Base-by-base conservation (phyloP, 2,888 invertebrate genomes). In the Drosophila anomalipes region DNA sequence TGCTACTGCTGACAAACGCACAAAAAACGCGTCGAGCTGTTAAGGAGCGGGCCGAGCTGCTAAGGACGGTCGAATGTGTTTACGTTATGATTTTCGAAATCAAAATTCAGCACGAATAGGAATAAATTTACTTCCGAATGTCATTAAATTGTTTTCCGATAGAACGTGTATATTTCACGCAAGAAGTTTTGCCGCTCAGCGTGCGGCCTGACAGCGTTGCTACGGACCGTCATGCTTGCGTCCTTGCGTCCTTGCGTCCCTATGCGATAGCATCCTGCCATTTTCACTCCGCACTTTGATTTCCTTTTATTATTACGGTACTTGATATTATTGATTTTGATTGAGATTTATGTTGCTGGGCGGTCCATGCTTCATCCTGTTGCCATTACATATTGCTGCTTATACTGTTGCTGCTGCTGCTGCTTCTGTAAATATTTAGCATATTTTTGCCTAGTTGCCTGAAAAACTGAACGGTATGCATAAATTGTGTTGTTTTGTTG, bases 131-230 rank as follows among this genome's bases (percentile, higher is more conserved):
- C 92, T 91, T 92, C 92, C 92, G 92, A 89, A 90, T 91, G 86
- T 87, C 92, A 92, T 92, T 91, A 92, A 92, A 92, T 92, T 90
- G 90, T 90, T 92, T 92, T 92, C 91, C 90, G 92, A 92, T 91
- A 89, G 91, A 91, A 87, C 87, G 91, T 87, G 87, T 87, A 84
- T 85, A 87, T 91, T 87, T 91, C 88, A 86, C 83, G 89, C 77
- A 84, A 82, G 75, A 86, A 90, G 54, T 83, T 83, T 83, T 80
- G n/a, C 54, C 49, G 33, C 81, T 33, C 79, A 66, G 66, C 72
- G 52, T 54, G 70, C 22, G 70, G 70, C 32, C 64, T 58, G 62
- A 47, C 58, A 51, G 58, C 59, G 62, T 51, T 62, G 2, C 44
- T 44, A 12, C 3, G 22, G 44, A 44, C 44, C 44, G 12, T 2